Conservation (phyloP, 2,113 vertebrate genomes). For the Calyptommatus sinebrachiatus region DNA sequence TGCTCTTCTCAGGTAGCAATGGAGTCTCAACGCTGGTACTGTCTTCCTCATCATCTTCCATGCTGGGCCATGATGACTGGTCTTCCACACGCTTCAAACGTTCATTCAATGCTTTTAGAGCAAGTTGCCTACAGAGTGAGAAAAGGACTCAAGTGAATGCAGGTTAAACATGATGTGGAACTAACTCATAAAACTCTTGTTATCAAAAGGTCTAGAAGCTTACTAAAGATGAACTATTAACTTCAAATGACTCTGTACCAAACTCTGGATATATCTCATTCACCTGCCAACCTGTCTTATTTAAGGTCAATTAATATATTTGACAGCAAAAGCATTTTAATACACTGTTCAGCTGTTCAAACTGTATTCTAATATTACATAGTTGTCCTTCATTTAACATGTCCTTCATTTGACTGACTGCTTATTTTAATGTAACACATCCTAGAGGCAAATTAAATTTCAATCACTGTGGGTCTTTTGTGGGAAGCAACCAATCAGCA, state of each 20-base stretch:
- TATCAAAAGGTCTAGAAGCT: not conserved
- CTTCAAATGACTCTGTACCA: not conserved
- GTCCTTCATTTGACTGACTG: no score
- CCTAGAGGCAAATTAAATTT: no score
- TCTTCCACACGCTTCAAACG: slow-evolving; percentile 94
- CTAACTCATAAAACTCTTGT: not conserved
- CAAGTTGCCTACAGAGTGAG: slow-evolving; percentile 83
- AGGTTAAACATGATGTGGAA: not conserved
- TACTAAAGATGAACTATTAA: not conserved
- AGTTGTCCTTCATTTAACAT: no score
- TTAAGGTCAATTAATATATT: not conserved
- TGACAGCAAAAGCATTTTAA: no score
- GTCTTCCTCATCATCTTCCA: slow-evolving; percentile 96
- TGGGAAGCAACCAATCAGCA: no score
- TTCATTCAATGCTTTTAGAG: slow-evolving; percentile 95
- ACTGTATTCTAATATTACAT: no score
- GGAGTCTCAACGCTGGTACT: slow-evolving; percentile 70
- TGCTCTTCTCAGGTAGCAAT: slow-evolving; percentile 67
- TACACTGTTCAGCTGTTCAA: no score
- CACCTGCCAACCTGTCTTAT: not conserved
- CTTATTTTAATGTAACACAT: no score
- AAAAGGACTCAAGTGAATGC: not conserved
- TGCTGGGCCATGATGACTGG: slow-evolving; percentile 93
- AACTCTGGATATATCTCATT: not conserved
- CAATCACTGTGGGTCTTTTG: no score